Evolutionary conservation across 2,888 invertebrate species (phyloP).

Genomic region (Pyralis farinalis): DNA sequence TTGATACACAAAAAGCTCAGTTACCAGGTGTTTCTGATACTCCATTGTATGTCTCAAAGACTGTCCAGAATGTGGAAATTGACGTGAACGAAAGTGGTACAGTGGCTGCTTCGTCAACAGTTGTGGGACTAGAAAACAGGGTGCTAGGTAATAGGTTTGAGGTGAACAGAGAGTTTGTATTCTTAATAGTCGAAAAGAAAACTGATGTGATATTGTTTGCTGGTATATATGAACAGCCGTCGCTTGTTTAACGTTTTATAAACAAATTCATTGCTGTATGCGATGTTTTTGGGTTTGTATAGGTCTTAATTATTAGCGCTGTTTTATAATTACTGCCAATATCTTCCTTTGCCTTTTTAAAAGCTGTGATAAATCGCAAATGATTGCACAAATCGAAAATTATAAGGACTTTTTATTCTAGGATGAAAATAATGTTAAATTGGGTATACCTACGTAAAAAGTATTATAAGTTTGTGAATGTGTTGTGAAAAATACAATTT

Average conservation of each 20-base stretch:
- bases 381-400: too few species aligned
- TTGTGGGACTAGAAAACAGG: conserved; percentile 65
- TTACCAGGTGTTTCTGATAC: conserved; percentile 81
- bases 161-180: conserved; percentile 85
- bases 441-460: too few species aligned
- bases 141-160: conserved; percentile 77
- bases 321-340: background rate
- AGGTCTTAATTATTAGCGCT: too few species aligned
- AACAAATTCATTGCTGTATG: too few species aligned
- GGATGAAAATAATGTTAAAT: too few species aligned
- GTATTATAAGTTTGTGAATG: too few species aligned
- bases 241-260: conserved; percentile 23
- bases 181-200: conserved; percentile 82
- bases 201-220: conserved; percentile 83
- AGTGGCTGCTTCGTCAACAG: conserved; percentile 83
- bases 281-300: too few species aligned
- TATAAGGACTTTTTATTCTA: too few species aligned
- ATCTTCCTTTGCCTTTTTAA: background rate
- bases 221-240: conserved; percentile 73
- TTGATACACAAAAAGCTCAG: conserved; percentile 77
- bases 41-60: conserved; percentile 79
- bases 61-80: conserved; percentile 86
- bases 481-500: too few species aligned
- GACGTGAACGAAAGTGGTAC: conserved; percentile 89
- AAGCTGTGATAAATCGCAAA: background rate